Conservation (phyloP, 2,113 vertebrate genomes). For the Pleuronectes platessa region DNA sequence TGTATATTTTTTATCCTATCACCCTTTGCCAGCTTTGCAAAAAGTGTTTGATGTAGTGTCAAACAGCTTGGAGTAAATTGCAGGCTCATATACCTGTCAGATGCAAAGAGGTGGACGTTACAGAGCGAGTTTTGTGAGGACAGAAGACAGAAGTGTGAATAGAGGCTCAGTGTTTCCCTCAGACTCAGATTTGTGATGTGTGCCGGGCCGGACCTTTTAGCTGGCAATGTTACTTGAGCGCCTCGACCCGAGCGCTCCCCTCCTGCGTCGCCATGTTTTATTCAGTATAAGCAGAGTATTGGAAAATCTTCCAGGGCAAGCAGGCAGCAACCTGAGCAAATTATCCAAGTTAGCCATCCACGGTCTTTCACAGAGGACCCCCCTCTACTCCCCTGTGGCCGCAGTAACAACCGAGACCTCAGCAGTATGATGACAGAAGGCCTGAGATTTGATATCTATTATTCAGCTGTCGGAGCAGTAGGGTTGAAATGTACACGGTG, state of each 20-base stretch:
- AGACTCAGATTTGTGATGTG: conserved; percentile 68
- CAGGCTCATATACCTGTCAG: neutral
- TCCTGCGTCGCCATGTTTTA: conserved; percentile 86
- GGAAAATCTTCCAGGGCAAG: conserved; percentile 79
- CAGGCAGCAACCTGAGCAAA: conserved; percentile 67
- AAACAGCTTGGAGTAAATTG: no score
- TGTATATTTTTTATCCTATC: neutral
- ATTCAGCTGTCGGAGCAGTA: conserved; percentile 76
- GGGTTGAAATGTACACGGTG: conserved; percentile 76
- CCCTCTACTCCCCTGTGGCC: conserved; percentile 54
- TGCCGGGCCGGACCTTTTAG: conserved; percentile 60
- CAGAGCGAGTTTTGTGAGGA: neutral
- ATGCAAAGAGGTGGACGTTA: neutral
- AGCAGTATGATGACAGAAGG: conserved; percentile 74
- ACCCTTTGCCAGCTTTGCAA: neutral
- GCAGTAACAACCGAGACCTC: conserved; percentile 35
- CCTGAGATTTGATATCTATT: conserved; percentile 83
- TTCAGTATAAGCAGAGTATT: conserved; percentile 83
- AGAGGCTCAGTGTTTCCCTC: conserved; percentile 69
- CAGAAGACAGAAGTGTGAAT: conserved; percentile 13
- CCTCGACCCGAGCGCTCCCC: conserved; percentile 72
- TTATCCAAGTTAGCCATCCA: conserved; percentile 40
- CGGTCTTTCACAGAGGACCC: conserved; percentile 62
- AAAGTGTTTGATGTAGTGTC: neutral
- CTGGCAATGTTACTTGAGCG: conserved; percentile 80